A percentile compares a stretch with the other conserved stretches of the same genome.
Evolutionary conservation across 1,140 invertebrate genomes (phyloP).

Genomic region (Daktulosphaira vitifoliae): DNA sequence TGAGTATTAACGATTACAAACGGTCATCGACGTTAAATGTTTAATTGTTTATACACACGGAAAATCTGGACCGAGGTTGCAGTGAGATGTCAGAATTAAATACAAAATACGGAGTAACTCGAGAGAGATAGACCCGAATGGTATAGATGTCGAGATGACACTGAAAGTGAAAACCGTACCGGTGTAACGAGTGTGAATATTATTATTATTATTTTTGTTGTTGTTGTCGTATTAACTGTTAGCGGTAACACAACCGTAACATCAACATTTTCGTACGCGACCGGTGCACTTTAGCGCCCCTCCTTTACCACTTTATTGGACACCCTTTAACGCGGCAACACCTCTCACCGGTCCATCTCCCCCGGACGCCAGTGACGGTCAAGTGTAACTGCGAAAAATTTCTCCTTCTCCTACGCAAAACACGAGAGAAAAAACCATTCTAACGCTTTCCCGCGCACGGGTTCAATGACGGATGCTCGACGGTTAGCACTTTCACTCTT

Average conservation of each 20-base stretch:
- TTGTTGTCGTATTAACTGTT: too few relatives aligned
- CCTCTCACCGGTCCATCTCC: too few relatives aligned
- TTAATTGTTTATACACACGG: too few relatives aligned
- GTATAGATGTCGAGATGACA: conserved; percentile 26
- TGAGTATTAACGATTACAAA: too few relatives aligned
- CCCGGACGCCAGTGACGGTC: conserved; percentile 5
- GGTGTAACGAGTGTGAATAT: background rate
- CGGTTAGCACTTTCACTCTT: conserved; percentile 24
- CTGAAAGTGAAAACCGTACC: conserved; percentile 33
- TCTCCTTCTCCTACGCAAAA: conserved; percentile 9
- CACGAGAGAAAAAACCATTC: background rate
- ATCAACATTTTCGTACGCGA: background rate
- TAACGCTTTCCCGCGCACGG: conserved; percentile 17
- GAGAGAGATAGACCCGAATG: conserved; percentile 10
- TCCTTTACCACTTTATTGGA: too few relatives aligned
- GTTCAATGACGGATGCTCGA: conserved; percentile 15
- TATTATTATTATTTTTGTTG: too few relatives aligned
- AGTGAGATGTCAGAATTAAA: too few relatives aligned
- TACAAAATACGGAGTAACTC: too few relatives aligned
- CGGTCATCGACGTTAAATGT: too few relatives aligned
- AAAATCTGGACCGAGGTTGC: too few relatives aligned
- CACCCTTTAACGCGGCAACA: too few relatives aligned
- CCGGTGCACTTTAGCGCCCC: background rate
- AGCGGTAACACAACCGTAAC: background rate
- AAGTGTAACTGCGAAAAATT: conserved; percentile 30